Percentiles rank a stretch among this genome's conserved stretches.
Evolutionary conservation across 2,888 invertebrate genomes (phyloP).

Genomic region (Lithophane semibrunnea): DNA sequence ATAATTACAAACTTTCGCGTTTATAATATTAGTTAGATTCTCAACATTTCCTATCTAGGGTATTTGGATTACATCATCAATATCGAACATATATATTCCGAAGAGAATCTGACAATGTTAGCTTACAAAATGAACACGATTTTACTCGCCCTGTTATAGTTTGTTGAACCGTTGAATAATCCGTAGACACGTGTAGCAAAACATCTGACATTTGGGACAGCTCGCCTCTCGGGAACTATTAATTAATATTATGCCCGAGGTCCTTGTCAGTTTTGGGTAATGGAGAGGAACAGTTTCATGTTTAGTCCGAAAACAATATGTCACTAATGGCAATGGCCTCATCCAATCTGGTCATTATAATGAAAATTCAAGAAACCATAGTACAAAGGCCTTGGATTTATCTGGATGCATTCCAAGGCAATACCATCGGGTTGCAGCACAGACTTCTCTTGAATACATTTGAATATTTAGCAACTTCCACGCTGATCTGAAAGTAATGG

Average conservation of each 20-base stretch:
- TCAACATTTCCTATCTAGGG: not conserved
- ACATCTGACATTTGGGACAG: slow-evolving; percentile 64
- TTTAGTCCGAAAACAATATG: slow-evolving; percentile 48
- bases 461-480: slow-evolving; percentile 50
- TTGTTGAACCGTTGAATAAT: slow-evolving; percentile 59
- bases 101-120: slow-evolving; percentile 25
- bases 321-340: slow-evolving; percentile 19
- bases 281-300: slow-evolving; percentile 43
- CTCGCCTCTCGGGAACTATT: slow-evolving; percentile 56
- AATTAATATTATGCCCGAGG: slow-evolving; percentile 58
- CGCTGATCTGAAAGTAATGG: slow-evolving; percentile 46
- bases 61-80: slow-evolving; percentile 8
- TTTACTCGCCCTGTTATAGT: slow-evolving; percentile 45
- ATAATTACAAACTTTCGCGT: no score
- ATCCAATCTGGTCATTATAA: slow-evolving; percentile 23
- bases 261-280: slow-evolving; percentile 48
- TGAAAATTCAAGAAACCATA: slow-evolving; percentile 5
- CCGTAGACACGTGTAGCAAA: slow-evolving; percentile 54
- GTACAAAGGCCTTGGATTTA: slow-evolving; percentile 10
- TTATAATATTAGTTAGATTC: no score
- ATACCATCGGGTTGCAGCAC: slow-evolving; percentile 18
- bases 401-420: slow-evolving; percentile 43
- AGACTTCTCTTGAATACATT: slow-evolving; percentile 41
- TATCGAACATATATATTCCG: slow-evolving; percentile 2
- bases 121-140: slow-evolving; percentile 45